Evolutionary conservation across 1,140 invertebrate genomes (phyloP).

Genomic region (Drosophila lacteicornis): DNA sequence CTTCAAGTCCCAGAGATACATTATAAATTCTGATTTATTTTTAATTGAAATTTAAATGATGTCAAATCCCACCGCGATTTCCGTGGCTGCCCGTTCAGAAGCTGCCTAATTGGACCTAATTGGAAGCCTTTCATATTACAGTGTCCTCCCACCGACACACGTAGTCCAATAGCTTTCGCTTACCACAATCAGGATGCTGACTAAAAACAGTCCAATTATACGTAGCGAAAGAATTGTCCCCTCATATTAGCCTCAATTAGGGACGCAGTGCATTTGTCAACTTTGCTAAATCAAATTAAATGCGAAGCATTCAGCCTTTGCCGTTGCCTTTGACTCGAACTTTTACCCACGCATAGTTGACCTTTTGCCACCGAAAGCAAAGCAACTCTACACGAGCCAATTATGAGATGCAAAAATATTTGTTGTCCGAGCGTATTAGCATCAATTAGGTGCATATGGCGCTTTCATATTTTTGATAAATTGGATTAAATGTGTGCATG

Average conservation of each 20-base stretch:
- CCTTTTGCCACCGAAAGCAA: conserved; percentile 4
- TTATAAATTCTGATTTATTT: too few relatives aligned
- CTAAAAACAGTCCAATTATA: neutral
- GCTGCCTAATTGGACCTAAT: neutral
- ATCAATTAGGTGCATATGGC: conserved; percentile 7
- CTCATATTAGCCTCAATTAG: neutral
- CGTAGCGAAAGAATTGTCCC: neutral
- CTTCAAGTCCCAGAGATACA: too few relatives aligned
- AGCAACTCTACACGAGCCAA: neutral
- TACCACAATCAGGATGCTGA: neutral
- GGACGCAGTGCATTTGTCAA: conserved; percentile 1
- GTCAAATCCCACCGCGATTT: too few relatives aligned
- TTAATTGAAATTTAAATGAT: too few relatives aligned
- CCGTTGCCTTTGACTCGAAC: neutral
- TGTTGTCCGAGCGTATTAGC: conserved; percentile 14
- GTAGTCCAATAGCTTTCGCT: too few relatives aligned
- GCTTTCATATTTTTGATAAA: conserved; percentile 11
- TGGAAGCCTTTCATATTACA: neutral
- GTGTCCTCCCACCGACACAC: too few relatives aligned
- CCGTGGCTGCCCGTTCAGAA: neutral
- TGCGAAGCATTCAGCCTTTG: neutral
- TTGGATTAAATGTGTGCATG: conserved; percentile 16
- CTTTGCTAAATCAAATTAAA: conserved; percentile 6
- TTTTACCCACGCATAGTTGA: neutral
- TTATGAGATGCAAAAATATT: conserved; percentile 11